A percentile compares a stretch with the other conserved stretches of the same genome.
phyloP scores from a whole-genome alignment of 2,113 vertebrate species.

The Xenopus laevis region DNA sequence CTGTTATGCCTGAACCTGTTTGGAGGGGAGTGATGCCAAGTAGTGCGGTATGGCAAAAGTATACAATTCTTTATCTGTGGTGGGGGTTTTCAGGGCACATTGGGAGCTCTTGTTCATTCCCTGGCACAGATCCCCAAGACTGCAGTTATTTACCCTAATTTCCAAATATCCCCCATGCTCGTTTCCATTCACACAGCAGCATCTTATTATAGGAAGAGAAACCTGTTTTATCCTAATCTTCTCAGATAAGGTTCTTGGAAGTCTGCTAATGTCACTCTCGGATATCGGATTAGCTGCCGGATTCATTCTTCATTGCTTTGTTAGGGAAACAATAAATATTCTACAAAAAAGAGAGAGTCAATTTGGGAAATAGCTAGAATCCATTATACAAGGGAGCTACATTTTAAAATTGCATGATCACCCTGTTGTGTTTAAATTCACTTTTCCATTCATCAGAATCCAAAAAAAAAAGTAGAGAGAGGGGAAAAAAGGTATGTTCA shows the following conservation, averaged over 20 bases:
- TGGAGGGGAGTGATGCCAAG: too few species aligned
- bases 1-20: too few species aligned
- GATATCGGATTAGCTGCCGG: conserved; percentile 34
- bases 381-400: neutral
- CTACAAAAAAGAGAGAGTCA: neutral
- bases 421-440: neutral
- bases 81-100: too few species aligned
- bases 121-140: too few species aligned
- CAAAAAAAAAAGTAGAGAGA: neutral
- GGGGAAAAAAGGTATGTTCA: conserved; percentile 1
- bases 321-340: conserved; percentile 24
- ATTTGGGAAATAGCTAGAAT: neutral
- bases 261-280: conserved; percentile 41
- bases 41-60: too few species aligned
- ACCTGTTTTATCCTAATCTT: conserved; percentile 39
- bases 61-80: too few species aligned
- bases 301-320: conserved; percentile 31
- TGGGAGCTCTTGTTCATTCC: too few species aligned
- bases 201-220: conserved; percentile 35
- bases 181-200: conserved; percentile 26
- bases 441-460: conserved; percentile 9
- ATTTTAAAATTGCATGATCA: neutral
- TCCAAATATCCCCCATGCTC: neutral
- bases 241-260: conserved; percentile 31
- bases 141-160: too few species aligned